Base-by-base conservation (phyloP, 2,888 invertebrate genomes). In the Pelosia muscerda region DNA sequence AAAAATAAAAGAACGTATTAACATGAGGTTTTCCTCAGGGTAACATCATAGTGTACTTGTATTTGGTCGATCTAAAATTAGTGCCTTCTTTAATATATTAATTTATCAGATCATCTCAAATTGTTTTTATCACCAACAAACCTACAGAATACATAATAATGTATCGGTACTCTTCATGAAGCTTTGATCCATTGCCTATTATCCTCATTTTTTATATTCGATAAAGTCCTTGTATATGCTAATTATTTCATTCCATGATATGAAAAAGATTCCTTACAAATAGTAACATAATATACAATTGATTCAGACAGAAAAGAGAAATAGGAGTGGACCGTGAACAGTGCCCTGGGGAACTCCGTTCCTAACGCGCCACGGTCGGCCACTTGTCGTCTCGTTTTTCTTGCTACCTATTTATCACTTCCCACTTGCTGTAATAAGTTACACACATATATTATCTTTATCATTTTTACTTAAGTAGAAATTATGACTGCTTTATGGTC, bases 321-420 rank as follows among this genome's bases (percentile, higher is more conserved):
- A 79, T 68, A 74, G 69, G 69, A 76, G 64, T 77, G 73, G 77
- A 71, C 79, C 71, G 73, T 79, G 73, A 74, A 80, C 73, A 72
- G 68, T 69, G 74, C 86, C 86, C 79, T 78, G 71, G 79, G 85
- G 85, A 84, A 73, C 72, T 67, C 81, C 64, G 58, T 54, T 53
- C 63, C 59, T 54, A 59, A 57, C 61, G 71, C 69, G 56, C 55
- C 55, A 59, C 63, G 69, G 59, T 71, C 65, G 63, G 57, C 71
- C 65, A 76, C 75, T 78, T 73, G 82, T 75, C 71, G 62, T 73
- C 64, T 78, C 74, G 66, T 68, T 74, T 80, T 72, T 71, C 64
- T 74, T 66, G 60, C 34, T 67, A 73, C 64, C 59, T 76, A 77
- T 81, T 76, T 76, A 76, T 82, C 61, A 75, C 72, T 70, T 75